Evolutionary conservation across 2,113 vertebrate genomes (phyloP), one percentile per base, ranked within the genome.

Genomic region (Emydura subglobosa): DNA sequence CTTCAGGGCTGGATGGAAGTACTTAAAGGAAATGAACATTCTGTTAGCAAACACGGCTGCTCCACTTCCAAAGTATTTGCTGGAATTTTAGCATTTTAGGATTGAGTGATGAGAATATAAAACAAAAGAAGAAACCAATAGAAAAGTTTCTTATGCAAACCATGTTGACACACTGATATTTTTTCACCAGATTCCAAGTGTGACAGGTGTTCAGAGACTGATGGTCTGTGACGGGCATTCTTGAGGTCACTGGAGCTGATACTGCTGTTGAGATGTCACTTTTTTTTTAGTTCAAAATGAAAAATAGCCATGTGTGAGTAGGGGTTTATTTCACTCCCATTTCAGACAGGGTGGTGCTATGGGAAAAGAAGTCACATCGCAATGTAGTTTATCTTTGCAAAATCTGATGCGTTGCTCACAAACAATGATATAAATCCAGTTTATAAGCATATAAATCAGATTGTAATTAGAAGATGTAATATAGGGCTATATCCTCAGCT

Each of bases 21-120:
- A 27, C 88, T 97, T 87, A 83, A 88, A 93, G 87, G 83, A 90
- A 90, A 94, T 2, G 79, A 97, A 47, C 83, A 82, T 88, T 82
- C 94, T 72, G 84, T 53, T 97, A 96, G 94, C 96, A 90, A 93
- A 85, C 83, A 59, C 2, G 78, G 0, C 79, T 76, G 84, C 29
- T 93, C 79, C 57, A 17, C 79, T 93, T 94, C 76, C 81, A 50
- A 49, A 79, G 72, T 88, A 3, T 93, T 76, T 72, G 39, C 94
- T 50, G 81, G 78, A 12, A 54, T 91, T 74, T 82, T 1, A 80
- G 7, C 0, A 0, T 95, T 76, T 74, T 5, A 29, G 84, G 7
- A 7, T 74, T 95, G 95, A 97, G 88, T 87, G 95, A 96, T 91
- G 88, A 91, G 89, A 57, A 24, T 92, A 96, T 90, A 78, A 96